Conservation (phyloP, 2,888 invertebrate genomes). For the Ashinkailepas kermadecensis region DNA sequence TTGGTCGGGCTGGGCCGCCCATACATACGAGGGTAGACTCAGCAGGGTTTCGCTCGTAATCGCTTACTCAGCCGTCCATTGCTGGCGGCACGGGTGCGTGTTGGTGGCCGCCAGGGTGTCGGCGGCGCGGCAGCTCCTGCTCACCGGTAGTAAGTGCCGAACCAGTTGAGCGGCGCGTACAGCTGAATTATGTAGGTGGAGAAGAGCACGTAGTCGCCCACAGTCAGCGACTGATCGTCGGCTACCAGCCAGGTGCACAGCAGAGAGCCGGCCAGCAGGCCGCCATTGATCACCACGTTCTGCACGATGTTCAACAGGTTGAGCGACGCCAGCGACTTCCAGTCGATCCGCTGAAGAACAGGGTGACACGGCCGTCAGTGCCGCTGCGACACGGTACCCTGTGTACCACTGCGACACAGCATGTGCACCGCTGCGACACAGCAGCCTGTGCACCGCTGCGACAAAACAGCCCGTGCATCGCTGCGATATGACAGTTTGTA, state of each 20-base stretch:
- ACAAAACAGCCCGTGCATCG: too few species aligned
- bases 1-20: too few species aligned
- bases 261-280: conserved; percentile 76
- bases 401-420: too few species aligned
- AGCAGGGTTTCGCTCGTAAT: too few species aligned
- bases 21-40: too few species aligned
- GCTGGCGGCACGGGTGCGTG: too few species aligned
- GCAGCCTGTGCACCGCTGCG: too few species aligned
- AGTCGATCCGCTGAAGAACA: conserved; percentile 70
- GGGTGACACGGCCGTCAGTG: too few species aligned
- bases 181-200: conserved; percentile 89
- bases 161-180: conserved; percentile 93
- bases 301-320: conserved; percentile 86
- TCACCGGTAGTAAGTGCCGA: conserved; percentile 94
- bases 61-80: too few species aligned
- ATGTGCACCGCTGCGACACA: too few species aligned
- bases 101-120: not conserved
- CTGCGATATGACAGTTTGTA: too few species aligned
- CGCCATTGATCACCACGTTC: conserved; percentile 78
- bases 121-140: conserved; percentile 2
- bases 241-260: conserved; percentile 83
- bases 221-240: conserved; percentile 56
- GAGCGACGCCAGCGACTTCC: conserved; percentile 73
- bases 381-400: too few species aligned
- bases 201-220: conserved; percentile 94